Percentiles rank a stretch among this genome's conserved stretches.
Evolutionary conservation across 2,113 vertebrate genomes (phyloP).

Genomic region (Oreocharis arfaki): DNA sequence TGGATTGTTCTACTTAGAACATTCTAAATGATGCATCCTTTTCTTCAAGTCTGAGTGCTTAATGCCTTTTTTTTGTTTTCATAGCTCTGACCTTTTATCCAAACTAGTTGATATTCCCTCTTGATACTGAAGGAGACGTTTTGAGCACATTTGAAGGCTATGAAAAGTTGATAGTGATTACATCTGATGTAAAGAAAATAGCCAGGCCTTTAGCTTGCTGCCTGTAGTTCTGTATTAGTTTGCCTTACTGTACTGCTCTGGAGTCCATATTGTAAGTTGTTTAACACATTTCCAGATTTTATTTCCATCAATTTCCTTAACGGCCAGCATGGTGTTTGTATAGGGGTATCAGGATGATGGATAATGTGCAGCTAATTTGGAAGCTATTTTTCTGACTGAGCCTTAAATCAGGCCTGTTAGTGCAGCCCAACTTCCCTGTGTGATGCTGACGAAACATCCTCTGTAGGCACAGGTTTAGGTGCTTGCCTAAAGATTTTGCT

Average conservation of each 20-base stretch:
- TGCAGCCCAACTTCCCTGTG: neutral
- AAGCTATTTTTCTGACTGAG: neutral
- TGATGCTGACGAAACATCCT: neutral
- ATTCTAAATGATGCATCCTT: slow-evolving; percentile 9
- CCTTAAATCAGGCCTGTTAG: neutral
- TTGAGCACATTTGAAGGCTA: neutral
- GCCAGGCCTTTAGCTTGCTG: neutral
- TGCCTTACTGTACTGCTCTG: neutral
- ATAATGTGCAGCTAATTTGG: neutral
- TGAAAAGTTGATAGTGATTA: neutral
- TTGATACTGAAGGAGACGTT: neutral
- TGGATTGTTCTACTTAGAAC: slow-evolving; percentile 20
- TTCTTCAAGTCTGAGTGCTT: neutral
- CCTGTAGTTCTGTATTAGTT: neutral
- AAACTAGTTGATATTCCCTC: neutral
- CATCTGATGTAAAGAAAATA: neutral
- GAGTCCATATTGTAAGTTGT: neutral
- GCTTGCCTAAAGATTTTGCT: neutral
- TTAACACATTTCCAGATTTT: neutral
- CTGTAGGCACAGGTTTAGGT: neutral
- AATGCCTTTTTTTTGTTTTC: neutral
- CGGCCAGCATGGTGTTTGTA: neutral
- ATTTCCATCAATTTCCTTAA: neutral
- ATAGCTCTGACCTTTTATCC: neutral
- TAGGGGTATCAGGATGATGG: neutral